Evolutionary conservation across 2,797 vertebrate genomes (phyloP).

Genomic region (Hipposideros larvatus): DNA sequence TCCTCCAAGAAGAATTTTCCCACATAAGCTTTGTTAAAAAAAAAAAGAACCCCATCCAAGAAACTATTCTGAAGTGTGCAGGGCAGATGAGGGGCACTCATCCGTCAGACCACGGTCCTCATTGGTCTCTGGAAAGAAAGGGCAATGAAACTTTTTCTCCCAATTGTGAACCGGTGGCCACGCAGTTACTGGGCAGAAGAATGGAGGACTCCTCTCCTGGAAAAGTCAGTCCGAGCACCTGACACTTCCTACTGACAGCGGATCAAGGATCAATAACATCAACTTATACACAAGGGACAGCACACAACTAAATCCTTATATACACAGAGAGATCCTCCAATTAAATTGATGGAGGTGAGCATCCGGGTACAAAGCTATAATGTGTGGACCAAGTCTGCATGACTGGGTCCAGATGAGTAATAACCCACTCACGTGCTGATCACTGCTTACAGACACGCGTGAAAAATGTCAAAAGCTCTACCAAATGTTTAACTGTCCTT

Average conservation of each 20-base stretch:
- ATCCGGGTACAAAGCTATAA: conserved; percentile 26
- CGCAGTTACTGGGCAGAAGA: background rate
- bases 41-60: background rate
- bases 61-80: background rate
- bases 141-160: background rate
- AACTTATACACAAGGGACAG: background rate
- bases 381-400: conserved; percentile 22
- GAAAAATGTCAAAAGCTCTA: background rate
- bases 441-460: background rate
- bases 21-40: background rate
- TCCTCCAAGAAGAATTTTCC: conserved; percentile 34
- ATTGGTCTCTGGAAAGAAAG: background rate
- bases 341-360: conserved; percentile 7
- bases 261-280: background rate
- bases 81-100: background rate
- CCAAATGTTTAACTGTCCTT: background rate
- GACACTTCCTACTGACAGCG: background rate
- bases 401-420: background rate
- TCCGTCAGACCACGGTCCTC: background rate
- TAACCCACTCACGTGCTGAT: background rate
- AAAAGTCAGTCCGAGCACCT: conserved; percentile 7
- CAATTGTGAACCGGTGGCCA: background rate
- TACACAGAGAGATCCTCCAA: background rate
- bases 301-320: background rate
- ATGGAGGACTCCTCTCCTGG: background rate